Evolutionary conservation across 2,888 invertebrate genomes (phyloP).

Genomic region (Gerris lacustris): DNA sequence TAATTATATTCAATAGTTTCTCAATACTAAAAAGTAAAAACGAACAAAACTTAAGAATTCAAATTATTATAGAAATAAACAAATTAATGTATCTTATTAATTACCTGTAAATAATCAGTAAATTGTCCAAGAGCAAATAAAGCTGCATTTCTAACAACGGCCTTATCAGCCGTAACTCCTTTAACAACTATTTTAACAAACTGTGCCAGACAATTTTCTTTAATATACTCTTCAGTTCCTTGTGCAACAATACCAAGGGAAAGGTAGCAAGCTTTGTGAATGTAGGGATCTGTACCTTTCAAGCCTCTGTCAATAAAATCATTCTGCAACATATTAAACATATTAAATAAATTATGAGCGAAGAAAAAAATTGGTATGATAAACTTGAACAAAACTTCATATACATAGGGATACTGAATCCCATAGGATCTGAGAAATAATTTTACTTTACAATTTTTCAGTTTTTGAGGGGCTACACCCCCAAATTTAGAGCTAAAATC

Average conservation of each 20-base stretch:
- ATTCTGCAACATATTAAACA: conserved; percentile 35
- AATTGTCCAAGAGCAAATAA: conserved; percentile 70
- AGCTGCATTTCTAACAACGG: conserved; percentile 58
- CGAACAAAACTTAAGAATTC: too few species aligned
- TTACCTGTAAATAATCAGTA: conserved; percentile 59
- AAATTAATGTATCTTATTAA: too few species aligned
- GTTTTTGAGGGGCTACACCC: too few species aligned
- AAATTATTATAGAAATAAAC: too few species aligned
- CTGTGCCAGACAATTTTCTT: conserved; percentile 54
- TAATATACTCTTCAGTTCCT: conserved; percentile 63
- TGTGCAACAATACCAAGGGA: conserved; percentile 63
- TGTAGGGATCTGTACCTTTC: conserved; percentile 46
- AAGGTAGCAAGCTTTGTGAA: conserved; percentile 58
- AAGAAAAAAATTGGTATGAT: neutral
- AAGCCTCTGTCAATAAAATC: conserved; percentile 52
- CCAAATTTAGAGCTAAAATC: too few species aligned
- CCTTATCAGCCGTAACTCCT: conserved; percentile 51
- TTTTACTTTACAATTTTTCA: too few species aligned
- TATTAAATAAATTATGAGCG: conserved; percentile 6
- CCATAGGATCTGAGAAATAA: too few species aligned
- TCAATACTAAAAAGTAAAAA: too few species aligned
- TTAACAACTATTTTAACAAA: conserved; percentile 56
- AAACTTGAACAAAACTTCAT: too few species aligned
- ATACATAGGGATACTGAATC: too few species aligned
- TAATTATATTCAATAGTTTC: too few species aligned